These are phyloP conservation scores for Seriola aureovittata DNA, from an alignment of 2,113 vertebrate species.

Conservation along the genomic window DNA sequence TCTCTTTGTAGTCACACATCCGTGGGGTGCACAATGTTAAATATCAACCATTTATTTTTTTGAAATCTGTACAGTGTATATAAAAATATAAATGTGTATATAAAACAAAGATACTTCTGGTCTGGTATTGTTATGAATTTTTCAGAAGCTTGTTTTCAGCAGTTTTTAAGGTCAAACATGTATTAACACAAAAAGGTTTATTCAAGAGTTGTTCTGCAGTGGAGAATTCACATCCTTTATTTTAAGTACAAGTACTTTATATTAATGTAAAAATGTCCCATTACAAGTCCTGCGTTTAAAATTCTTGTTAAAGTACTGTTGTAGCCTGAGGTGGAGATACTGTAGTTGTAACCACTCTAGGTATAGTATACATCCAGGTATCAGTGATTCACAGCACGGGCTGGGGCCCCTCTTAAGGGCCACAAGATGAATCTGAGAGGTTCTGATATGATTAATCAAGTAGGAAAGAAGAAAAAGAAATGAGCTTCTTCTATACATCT, in stretches of 20 bases:
- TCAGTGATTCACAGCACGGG: too few species aligned
- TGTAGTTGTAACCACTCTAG: too few species aligned
- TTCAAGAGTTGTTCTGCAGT: not conserved
- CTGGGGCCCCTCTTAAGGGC: too few species aligned
- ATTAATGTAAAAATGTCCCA: not conserved
- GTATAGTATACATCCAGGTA: too few species aligned
- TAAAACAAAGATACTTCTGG: slow-evolving; percentile 80
- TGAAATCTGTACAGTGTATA: slow-evolving; percentile 86
- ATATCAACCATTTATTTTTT: slow-evolving; percentile 84
- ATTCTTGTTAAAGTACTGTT: not conserved
- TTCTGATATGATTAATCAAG: not conserved
- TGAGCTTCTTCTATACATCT: not conserved
- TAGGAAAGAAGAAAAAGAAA: not conserved
- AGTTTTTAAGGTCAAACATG: not conserved
- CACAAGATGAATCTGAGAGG: too few species aligned
- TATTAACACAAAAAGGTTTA: not conserved
- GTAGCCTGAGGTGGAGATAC: too few species aligned
- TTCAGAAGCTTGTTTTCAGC: slow-evolving; percentile 28
- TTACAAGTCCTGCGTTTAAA: not conserved
- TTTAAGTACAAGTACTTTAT: not conserved
- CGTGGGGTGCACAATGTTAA: slow-evolving; percentile 82
- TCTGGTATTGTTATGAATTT: slow-evolving; percentile 69
- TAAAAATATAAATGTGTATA: slow-evolving; percentile 86
- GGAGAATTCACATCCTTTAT: not conserved
- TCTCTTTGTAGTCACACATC: slow-evolving; percentile 76